Evolutionary conservation across 2,797 vertebrate genomes (phyloP).

Genomic region (Hydrolagus colliei): DNA sequence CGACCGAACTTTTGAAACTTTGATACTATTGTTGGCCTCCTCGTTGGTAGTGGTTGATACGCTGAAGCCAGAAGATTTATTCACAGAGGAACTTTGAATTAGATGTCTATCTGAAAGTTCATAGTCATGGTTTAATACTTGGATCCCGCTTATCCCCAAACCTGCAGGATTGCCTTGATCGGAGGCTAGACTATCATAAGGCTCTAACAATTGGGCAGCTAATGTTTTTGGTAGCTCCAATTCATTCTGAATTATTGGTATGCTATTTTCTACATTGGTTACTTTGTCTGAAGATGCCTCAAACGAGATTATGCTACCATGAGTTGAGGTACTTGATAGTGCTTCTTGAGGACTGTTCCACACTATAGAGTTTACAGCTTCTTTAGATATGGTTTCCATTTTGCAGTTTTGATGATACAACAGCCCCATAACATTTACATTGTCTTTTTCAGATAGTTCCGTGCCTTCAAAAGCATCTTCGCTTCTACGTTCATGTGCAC

Average conservation of each 20-base stretch:
- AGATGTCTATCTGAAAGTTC: slow-evolving; percentile 71
- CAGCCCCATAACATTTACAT: slow-evolving; percentile 45
- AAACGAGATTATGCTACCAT: slow-evolving; percentile 6
- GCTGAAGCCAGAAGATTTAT: slow-evolving; percentile 48
- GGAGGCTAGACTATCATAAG: slow-evolving; percentile 37
- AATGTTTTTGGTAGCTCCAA: slow-evolving; percentile 43
- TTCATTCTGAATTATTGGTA: slow-evolving; percentile 36
- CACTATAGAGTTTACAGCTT: slow-evolving; percentile 45
- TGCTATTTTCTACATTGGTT: slow-evolving; percentile 48
- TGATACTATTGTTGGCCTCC: slow-evolving; percentile 37
- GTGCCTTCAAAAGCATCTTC: slow-evolving; percentile 39
- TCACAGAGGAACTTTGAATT: slow-evolving; percentile 55
- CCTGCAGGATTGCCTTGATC: slow-evolving; percentile 46
- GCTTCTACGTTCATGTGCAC: not conserved
- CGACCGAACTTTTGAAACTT: slow-evolving; percentile 37
- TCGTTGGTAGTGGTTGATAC: slow-evolving; percentile 33
- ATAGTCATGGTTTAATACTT: slow-evolving; percentile 66
- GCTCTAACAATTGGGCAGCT: slow-evolving; percentile 44
- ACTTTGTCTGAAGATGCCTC: not conserved
- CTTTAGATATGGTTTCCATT: slow-evolving; percentile 47
- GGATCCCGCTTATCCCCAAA: slow-evolving; percentile 66
- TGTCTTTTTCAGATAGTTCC: slow-evolving; percentile 37
- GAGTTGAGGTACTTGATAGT: not conserved
- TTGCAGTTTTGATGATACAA: slow-evolving; percentile 50
- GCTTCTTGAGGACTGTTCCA: slow-evolving; percentile 56